Evolutionary conservation across 2,113 vertebrate genomes (phyloP).

Genomic region (Proteles cristata): DNA sequence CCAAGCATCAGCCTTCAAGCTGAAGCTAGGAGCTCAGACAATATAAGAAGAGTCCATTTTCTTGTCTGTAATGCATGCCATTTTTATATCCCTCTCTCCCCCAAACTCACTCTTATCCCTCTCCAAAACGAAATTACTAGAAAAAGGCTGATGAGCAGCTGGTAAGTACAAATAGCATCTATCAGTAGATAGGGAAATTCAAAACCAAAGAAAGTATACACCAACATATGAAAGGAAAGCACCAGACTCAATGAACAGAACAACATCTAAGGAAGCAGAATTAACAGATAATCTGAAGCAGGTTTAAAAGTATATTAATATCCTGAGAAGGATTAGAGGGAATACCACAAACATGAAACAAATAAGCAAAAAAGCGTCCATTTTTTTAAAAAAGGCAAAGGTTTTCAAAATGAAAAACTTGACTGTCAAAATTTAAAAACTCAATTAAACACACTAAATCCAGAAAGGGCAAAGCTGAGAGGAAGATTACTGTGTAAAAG

Average conservation of each 20-base stretch:
- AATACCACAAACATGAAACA: background rate
- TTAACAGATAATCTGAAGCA: background rate
- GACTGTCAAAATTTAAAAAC: background rate
- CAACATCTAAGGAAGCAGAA: background rate
- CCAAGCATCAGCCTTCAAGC: background rate
- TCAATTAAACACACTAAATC: background rate
- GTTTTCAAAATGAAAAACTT: background rate
- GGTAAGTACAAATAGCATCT: background rate
- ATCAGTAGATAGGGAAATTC: background rate
- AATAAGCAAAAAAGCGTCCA: background rate
- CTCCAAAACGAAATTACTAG: background rate
- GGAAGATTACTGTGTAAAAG: background rate
- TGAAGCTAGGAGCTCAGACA: background rate
- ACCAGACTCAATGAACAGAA: background rate
- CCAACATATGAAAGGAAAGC: background rate
- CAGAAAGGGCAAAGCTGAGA: background rate
- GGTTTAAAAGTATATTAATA: background rate
- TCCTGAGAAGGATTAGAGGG: background rate
- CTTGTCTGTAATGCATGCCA: background rate
- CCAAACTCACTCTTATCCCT: no score
- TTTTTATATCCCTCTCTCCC: background rate
- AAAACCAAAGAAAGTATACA: background rate
- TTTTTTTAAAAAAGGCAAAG: background rate
- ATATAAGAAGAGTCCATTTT: background rate
- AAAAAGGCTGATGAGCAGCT: background rate